phyloP scores from a whole-genome alignment of 2,797 vertebrate species.

The Chaenodraco wilsoni region DNA sequence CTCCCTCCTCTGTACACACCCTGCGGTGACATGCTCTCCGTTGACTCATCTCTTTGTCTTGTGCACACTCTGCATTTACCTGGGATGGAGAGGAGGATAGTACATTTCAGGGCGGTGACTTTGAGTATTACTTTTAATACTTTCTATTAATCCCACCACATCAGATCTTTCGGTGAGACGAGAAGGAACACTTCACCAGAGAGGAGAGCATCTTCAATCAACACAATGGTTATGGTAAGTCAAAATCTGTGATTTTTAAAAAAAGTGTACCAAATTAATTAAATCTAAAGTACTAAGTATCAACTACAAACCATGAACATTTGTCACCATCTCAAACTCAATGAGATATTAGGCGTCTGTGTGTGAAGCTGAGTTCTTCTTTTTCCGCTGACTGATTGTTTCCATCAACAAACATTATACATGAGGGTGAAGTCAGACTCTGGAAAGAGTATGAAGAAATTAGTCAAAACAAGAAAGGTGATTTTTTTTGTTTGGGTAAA shows the following conservation, averaged over 20 bases:
- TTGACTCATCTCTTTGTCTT: conserved; percentile 71
- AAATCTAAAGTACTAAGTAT: too few species aligned
- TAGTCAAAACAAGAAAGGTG: background rate
- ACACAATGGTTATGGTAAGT: conserved; percentile 69
- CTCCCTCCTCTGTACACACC: conserved; percentile 47
- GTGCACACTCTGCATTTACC: background rate
- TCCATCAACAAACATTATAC: background rate
- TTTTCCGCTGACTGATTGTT: conserved; percentile 6
- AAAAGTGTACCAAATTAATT: background rate
- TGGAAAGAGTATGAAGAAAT: background rate
- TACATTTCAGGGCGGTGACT: conserved; percentile 63
- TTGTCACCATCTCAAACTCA: background rate
- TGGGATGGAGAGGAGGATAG: background rate
- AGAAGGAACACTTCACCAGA: conserved; percentile 35
- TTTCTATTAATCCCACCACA: conserved; percentile 25
- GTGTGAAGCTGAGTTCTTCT: background rate
- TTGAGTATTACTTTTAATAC: conserved; percentile 17
- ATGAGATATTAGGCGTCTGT: background rate
- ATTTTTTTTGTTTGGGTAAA: conserved; percentile 2
- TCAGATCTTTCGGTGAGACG: conserved; percentile 13
- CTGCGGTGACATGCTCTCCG: conserved; percentile 28
- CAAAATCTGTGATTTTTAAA: background rate
- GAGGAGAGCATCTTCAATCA: conserved; percentile 33
- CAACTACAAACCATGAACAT: background rate
- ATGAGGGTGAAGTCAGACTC: background rate